Evolutionary conservation across 1,140 invertebrate genomes (phyloP).

Genomic region (Cataglyphis hispanica): DNA sequence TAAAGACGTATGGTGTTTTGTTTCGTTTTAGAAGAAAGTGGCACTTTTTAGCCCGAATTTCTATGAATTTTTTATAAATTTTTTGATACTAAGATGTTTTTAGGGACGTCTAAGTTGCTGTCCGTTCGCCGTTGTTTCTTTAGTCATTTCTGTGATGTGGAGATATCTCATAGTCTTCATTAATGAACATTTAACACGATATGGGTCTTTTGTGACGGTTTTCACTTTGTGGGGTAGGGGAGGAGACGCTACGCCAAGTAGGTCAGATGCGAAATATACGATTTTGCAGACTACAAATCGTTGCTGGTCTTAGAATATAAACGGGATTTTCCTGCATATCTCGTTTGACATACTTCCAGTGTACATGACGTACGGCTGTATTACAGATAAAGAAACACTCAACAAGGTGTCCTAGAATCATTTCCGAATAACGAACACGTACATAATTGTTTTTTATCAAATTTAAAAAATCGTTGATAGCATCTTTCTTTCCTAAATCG

Average conservation of each 20-base stretch:
- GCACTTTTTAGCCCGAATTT: background rate
- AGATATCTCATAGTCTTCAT: conserved; percentile 50
- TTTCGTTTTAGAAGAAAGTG: background rate
- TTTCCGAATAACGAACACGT: background rate
- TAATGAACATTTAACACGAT: conserved; percentile 45
- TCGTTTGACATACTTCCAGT: background rate
- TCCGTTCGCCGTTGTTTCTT: background rate
- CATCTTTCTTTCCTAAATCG: background rate
- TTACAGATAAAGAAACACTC: background rate
- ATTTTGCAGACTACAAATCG: conserved; percentile 48
- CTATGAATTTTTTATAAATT: background rate
- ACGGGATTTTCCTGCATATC: conserved; percentile 23
- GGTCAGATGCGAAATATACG: conserved; percentile 67
- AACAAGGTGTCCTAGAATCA: background rate
- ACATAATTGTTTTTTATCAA: background rate
- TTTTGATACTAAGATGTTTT: background rate
- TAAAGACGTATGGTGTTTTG: background rate
- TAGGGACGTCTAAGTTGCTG: background rate
- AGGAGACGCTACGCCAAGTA: conserved; percentile 51
- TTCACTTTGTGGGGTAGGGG: conserved; percentile 50
- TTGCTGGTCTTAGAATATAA: conserved; percentile 12
- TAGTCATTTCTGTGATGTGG: background rate
- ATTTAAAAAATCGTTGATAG: background rate
- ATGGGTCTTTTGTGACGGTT: conserved; percentile 58
- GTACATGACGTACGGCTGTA: background rate